phyloP scores from a whole-genome alignment of 2,888 invertebrate genomes.

The Latrodectus hesperus region DNA sequence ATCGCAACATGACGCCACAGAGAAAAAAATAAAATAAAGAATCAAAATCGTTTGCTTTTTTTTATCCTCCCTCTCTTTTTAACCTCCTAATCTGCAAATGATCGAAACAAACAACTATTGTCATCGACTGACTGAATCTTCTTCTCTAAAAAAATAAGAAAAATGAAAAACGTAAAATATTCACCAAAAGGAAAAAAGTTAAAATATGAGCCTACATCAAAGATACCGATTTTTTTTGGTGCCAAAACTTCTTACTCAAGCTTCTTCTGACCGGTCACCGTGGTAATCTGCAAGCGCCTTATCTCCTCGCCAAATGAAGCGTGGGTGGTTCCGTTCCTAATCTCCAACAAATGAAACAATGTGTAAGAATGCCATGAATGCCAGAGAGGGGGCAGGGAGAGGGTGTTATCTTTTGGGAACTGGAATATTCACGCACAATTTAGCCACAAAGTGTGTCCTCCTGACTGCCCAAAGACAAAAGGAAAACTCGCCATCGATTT shows the following conservation, averaged over 20 bases:
- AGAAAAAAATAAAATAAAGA: slow-evolving; percentile 9
- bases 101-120: slow-evolving; percentile 36
- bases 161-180: background rate
- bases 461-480: slow-evolving; percentile 56
- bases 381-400: background rate
- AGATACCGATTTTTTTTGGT: slow-evolving; percentile 8
- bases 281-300: slow-evolving; percentile 10
- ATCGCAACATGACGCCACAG: slow-evolving; percentile 2
- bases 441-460: slow-evolving; percentile 60
- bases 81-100: slow-evolving; percentile 10
- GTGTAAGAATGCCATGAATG: slow-evolving; percentile 50
- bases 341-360: slow-evolving; percentile 57
- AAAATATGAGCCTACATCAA: background rate
- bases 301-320: slow-evolving; percentile 51
- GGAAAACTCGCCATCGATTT: slow-evolving; percentile 35
- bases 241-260: background rate
- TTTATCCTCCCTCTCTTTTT: background rate
- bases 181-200: slow-evolving; percentile 8
- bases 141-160: background rate
- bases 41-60: slow-evolving; percentile 13
- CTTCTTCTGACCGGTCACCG: slow-evolving; percentile 23
- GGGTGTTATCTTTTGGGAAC: slow-evolving; percentile 43
- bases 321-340: slow-evolving; percentile 24
- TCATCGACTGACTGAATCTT: slow-evolving; percentile 14
- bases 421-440: slow-evolving; percentile 61